These are phyloP conservation scores for Aldabrachelys gigantea DNA, from an alignment of 2,113 vertebrate genomes.

Conservation along the genomic window DNA sequence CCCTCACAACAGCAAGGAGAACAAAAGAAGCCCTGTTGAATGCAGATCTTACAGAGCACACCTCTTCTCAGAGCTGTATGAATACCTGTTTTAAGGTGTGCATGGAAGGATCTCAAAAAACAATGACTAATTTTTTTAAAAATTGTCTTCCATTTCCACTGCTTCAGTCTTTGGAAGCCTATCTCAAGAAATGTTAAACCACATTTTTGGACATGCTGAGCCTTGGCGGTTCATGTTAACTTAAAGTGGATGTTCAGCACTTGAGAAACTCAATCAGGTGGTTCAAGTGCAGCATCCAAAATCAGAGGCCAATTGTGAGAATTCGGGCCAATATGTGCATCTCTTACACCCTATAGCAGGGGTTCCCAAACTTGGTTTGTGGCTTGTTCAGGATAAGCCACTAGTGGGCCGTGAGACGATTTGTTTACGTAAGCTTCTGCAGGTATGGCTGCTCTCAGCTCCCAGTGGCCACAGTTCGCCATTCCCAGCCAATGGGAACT, in stretches of 20 bases:
- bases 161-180: background rate
- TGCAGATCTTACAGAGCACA: background rate
- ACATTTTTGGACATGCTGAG: background rate
- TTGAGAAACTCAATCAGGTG: background rate
- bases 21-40: background rate
- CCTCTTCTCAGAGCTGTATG: background rate
- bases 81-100: background rate
- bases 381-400: no score
- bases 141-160: background rate
- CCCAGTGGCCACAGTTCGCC: no score
- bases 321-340: background rate
- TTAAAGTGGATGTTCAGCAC: background rate
- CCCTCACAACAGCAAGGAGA: background rate
- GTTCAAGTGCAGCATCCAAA: background rate
- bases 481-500: no score
- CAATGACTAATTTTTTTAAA: background rate
- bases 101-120: background rate
- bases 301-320: background rate
- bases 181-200: background rate
- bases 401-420: no score
- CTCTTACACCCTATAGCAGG: background rate
- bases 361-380: no score
- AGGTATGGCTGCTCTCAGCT: no score
- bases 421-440: no score
- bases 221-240: background rate